Conservation (phyloP, 2,888 invertebrate species). For the Acleris holmiana region DNA sequence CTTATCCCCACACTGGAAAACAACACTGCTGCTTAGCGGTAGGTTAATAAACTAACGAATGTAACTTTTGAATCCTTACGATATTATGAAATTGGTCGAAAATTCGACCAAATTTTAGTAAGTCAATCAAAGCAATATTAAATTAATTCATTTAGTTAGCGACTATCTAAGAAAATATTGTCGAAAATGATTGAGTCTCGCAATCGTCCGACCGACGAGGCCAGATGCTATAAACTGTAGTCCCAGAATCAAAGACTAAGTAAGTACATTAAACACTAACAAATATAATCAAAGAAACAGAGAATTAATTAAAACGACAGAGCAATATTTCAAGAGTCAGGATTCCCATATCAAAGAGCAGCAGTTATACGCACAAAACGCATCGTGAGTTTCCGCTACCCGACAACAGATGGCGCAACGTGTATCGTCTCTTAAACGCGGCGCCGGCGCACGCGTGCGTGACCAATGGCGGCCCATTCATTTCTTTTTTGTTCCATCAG, state of each 20-base stretch:
- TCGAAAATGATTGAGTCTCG: no score
- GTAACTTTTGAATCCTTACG: no score
- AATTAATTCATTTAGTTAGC: no score
- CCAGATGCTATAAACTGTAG: not conserved
- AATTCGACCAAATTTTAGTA: no score
- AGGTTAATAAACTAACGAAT: no score
- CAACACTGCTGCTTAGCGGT: no score
- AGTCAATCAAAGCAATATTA: no score
- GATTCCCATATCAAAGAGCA: conserved; percentile 11
- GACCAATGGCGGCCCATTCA: conserved; percentile 55
- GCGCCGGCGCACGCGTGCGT: conserved; percentile 54
- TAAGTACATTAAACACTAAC: not conserved
- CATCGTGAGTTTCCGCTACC: conserved; percentile 22
- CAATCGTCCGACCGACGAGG: not conserved
- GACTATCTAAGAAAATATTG: no score
- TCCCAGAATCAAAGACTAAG: not conserved
- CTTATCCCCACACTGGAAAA: no score
- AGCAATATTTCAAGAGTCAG: conserved; percentile 6
- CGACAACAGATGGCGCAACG: conserved; percentile 45
- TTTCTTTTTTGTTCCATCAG: conserved; percentile 62
- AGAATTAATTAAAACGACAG: not conserved
- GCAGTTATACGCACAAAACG: not conserved
- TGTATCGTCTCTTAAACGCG: conserved; percentile 37
- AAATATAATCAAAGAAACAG: not conserved
- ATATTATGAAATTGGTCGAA: no score